Evolutionary conservation across 2,113 vertebrate species (phyloP).

Genomic region (Solea solea): DNA sequence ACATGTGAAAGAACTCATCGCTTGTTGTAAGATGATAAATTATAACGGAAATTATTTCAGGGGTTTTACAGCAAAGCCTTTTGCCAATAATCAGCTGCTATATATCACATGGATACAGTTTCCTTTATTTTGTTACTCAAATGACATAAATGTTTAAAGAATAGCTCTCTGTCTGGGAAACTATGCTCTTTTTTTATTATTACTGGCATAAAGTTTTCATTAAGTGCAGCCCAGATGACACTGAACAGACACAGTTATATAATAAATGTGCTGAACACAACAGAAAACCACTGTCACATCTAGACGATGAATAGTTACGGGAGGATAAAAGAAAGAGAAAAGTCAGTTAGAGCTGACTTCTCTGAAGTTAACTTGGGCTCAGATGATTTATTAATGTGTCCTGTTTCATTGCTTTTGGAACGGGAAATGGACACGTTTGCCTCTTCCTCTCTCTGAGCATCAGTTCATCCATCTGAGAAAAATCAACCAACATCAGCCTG

Average conservation of each 20-base stretch:
- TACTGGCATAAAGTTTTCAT: no score
- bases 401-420: neutral
- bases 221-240: neutral
- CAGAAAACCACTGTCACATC: neutral
- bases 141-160: no score
- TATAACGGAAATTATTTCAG: no score
- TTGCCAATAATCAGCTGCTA: no score
- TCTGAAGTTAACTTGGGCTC: slow-evolving; percentile 14
- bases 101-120: no score
- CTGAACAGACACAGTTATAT: neutral
- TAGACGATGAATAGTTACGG: slow-evolving; percentile 1
- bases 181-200: no score
- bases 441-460: slow-evolving; percentile 5
- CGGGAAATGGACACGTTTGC: neutral
- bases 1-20: no score
- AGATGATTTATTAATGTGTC: neutral
- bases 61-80: no score
- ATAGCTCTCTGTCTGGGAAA: no score
- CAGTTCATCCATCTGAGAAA: slow-evolving; percentile 40
- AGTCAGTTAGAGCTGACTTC: slow-evolving; percentile 12
- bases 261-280: slow-evolving; percentile 10
- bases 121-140: no score
- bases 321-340: slow-evolving; percentile 13
- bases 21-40: no score
- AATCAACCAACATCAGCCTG: slow-evolving; percentile 25